Conservation (phyloP, 1,140 invertebrate species). For the Cecropterus lyciades region DNA sequence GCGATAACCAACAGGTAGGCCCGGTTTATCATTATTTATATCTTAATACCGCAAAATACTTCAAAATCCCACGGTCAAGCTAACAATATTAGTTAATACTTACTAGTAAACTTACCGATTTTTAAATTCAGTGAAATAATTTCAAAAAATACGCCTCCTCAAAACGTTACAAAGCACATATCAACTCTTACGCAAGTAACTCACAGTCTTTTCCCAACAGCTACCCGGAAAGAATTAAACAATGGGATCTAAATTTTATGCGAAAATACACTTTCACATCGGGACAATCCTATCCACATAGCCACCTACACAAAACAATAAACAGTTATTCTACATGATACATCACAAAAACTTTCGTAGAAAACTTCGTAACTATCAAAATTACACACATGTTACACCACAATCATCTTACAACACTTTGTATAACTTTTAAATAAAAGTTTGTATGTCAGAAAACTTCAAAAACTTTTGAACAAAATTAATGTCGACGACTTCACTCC, state of each 20-base stretch:
- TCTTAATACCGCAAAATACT: constrained; percentile 9
- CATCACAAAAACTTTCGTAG: constrained; percentile 51
- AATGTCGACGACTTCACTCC: constrained; percentile 71
- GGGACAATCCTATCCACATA: constrained; percentile 68
- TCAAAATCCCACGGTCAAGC: constrained; percentile 10
- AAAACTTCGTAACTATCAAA: constrained; percentile 25
- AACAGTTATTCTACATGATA: constrained; percentile 71
- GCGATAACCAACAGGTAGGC: neutral
- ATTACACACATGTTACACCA: constrained; percentile 1
- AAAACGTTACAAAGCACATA: constrained; percentile 48
- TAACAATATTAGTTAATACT: constrained; percentile 25
- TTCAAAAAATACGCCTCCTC: constrained; percentile 36
- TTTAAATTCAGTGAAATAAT: constrained; percentile 21
- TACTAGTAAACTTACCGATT: constrained; percentile 41
- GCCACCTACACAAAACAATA: constrained; percentile 82
- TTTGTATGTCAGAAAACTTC: constrained; percentile 41
- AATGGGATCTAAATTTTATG: constrained; percentile 82
- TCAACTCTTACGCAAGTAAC: constrained; percentile 60
- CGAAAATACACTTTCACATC: constrained; percentile 82
- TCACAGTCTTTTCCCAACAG: constrained; percentile 66
- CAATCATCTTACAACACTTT: neutral
- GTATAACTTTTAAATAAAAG: constrained; percentile 36
- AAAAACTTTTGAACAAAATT: constrained; percentile 60
- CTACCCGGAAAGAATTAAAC: constrained; percentile 74
- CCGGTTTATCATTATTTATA: constrained; percentile 5